Evolutionary conservation across 2,797 vertebrate species (phyloP), one percentile per base, ranked within the genome.

Genomic region (Lepilemur septentrionalis): DNA sequence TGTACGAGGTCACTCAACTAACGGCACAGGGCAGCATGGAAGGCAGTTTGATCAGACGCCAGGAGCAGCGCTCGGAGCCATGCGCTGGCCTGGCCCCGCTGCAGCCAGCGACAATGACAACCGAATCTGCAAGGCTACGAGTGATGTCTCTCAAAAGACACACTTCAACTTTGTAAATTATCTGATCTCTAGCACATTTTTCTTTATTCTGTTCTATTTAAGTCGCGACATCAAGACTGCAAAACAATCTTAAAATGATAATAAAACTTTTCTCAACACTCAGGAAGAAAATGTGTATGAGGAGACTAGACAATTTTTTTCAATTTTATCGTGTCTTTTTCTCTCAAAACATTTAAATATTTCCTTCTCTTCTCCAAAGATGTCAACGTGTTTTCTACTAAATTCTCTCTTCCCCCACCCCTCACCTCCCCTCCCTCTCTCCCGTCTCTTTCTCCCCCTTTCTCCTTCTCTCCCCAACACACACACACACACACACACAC

Each of bases 51-150:
- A 23, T 41, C 81, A 15, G 11, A 23, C 1, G 67, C 43, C 83
- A 32, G 50, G 72, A n/a, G 30, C 73, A 28, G 7, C 3, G 35
- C 46, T 22, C 17, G 38, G 7, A 38, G 0, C 32, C 55, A 4
- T 20, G 2, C 0, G 4, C 46, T 15, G 7, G 5, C 15, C 11
- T 1, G 4, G 12, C 38, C 30, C 0, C 0, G 3, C 10, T 3
- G 0, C 94, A 87, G 46, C 8, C 57, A 38, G 32, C 18, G 6
- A 50, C 41, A 50, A 52, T 11, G 22, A 55, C 76, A 55, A 22
- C n/a, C 41, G 50, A 46, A 41, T 18, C 1, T 72, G 55, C 61
- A 86, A 82, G 55, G 48, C 8, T 5, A 48, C 0, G 15, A 12
- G 48, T 23, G 38, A n/a, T n/a, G 55, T 76, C 69, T 65, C 20